phyloP scores from a whole-genome alignment of 2,888 invertebrate species.

The Diabrotica balteata region DNA sequence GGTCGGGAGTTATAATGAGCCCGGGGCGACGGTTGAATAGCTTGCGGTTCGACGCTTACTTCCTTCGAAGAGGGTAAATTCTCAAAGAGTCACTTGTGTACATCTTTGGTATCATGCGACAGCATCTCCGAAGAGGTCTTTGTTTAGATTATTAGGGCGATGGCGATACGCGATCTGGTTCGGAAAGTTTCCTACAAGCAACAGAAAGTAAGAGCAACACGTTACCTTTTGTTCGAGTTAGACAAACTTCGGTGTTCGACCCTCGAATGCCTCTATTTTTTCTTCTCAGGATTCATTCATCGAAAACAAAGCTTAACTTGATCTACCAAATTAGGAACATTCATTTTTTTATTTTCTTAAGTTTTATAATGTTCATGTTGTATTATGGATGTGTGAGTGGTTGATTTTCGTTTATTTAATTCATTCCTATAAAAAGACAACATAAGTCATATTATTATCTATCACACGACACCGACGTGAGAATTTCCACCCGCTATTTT shows the following conservation, averaged over 20 bases:
- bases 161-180: conserved; percentile 12
- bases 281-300: too few relatives aligned
- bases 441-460: too few relatives aligned
- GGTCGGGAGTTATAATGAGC: conserved; percentile 46
- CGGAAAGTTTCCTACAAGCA: background rate
- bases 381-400: too few relatives aligned
- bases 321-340: too few relatives aligned
- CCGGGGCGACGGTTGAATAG: conserved; percentile 41
- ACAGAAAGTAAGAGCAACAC: conserved; percentile 15
- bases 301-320: too few relatives aligned
- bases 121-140: conserved; percentile 39
- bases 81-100: conserved; percentile 42
- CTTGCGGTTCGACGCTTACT: conserved; percentile 49
- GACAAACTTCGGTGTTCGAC: background rate
- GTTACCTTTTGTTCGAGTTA: conserved; percentile 13
- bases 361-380: too few relatives aligned
- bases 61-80: conserved; percentile 30
- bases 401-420: too few relatives aligned
- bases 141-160: conserved; percentile 31
- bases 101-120: conserved; percentile 37
- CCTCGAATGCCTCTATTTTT: too few relatives aligned
- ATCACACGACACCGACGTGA: too few relatives aligned
- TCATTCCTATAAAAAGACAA: too few relatives aligned
- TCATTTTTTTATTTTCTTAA: too few relatives aligned
- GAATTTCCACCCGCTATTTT: too few relatives aligned